Conservation (phyloP, 2,888 invertebrate species). For the Synanthedon formicaeformis region DNA sequence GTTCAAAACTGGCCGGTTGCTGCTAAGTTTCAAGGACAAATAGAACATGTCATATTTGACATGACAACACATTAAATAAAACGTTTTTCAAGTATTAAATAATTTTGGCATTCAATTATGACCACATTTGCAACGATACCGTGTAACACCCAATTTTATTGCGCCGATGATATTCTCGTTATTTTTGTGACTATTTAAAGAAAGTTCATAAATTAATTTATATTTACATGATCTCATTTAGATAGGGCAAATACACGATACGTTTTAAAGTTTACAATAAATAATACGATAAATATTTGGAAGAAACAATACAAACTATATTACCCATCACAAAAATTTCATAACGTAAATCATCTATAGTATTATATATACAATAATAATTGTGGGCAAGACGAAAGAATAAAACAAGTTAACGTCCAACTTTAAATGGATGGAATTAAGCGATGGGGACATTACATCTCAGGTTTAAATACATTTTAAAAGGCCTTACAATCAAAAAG, state of each 20-base stretch:
- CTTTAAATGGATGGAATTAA: constrained; percentile 60
- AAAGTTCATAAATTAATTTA: constrained; percentile 19
- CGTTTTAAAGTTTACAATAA: constrained; percentile 22
- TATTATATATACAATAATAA: constrained; percentile 53
- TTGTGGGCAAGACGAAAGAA: constrained; percentile 60
- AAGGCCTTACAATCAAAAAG: constrained; percentile 18
- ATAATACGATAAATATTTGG: constrained; percentile 21
- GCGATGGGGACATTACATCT: constrained; percentile 45
- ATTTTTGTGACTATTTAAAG: too few relatives aligned
- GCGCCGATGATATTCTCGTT: constrained; percentile 29
- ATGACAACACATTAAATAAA: constrained; percentile 39
- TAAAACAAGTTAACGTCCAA: constrained; percentile 45
- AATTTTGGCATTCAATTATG: constrained; percentile 43
- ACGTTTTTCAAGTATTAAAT: constrained; percentile 12
- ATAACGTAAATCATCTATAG: constrained; percentile 47
- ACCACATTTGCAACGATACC: constrained; percentile 20
- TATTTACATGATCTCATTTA: constrained; percentile 34
- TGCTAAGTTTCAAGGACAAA: constrained; percentile 43
- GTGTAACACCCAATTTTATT: constrained; percentile 33
- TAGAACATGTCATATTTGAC: constrained; percentile 27
- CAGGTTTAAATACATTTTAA: constrained; percentile 24
- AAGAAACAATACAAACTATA: constrained; percentile 42
- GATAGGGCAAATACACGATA: constrained; percentile 27
- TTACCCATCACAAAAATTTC: constrained; percentile 56
- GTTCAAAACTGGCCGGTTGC: constrained; percentile 62